Conservation (phyloP, 1,140 invertebrate species). For the Elysia chlorotica region DNA sequence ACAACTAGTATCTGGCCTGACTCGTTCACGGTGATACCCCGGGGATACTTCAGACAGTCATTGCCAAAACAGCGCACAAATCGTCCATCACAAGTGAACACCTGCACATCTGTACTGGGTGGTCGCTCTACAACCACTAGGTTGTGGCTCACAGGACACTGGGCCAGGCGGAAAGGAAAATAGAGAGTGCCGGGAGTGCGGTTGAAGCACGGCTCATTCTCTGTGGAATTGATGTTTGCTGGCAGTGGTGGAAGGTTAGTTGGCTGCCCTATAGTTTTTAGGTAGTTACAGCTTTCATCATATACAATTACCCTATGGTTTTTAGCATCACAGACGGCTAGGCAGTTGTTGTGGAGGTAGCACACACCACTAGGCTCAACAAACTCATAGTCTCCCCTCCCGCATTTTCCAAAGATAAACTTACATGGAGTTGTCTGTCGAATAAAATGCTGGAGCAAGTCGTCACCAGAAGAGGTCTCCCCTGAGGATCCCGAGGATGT, state of each 20-base stretch:
- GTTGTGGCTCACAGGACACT: constrained; percentile 92
- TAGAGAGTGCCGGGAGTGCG: constrained; percentile 93
- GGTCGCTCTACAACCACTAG: constrained; percentile 98
- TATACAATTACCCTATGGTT: constrained; percentile 85
- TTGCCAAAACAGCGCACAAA: constrained; percentile 99
- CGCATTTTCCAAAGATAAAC: constrained; percentile 91
- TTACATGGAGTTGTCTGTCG: not conserved
- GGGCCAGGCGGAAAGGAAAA: constrained; percentile 97
- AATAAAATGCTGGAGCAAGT: not conserved
- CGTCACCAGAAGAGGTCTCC: not conserved
- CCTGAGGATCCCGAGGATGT: too few species aligned
- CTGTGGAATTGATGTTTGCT: not conserved
- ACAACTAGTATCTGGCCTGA: constrained; percentile 98
- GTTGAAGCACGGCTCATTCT: constrained; percentile 72
- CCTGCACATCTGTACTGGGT: constrained; percentile 95
- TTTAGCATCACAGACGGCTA: constrained; percentile 99
- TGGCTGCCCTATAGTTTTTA: constrained; percentile 14
- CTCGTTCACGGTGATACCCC: constrained; percentile 92
- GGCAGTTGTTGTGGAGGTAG: constrained; percentile 98
- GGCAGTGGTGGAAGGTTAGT: not conserved
- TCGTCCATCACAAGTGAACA: constrained; percentile 99
- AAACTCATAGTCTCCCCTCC: constrained; percentile 86
- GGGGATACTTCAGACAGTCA: constrained; percentile 96
- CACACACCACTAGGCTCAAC: constrained; percentile 98
- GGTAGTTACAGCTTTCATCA: not conserved